Base-by-base conservation (phyloP, 2,797 vertebrate species). In the Falco berigora region DNA sequence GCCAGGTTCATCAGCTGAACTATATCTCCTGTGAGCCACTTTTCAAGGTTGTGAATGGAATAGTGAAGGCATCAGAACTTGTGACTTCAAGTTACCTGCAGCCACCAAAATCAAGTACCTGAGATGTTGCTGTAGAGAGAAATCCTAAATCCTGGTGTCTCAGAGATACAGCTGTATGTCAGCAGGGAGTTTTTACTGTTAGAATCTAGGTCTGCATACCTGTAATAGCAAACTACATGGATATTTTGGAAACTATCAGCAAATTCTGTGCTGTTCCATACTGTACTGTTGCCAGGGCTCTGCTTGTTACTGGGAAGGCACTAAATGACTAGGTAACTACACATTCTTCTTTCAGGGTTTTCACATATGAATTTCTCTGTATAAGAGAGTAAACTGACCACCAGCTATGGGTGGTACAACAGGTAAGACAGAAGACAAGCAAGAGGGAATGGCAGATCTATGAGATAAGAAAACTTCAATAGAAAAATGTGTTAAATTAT, bases 241-340 rank as follows among this genome's bases (percentile, higher is more conserved):
- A 23, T 73, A 59, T 92, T 91, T 87, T 58, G 63, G 75, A 67
- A 94, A 34, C 42, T 62, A 4, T 59, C 5, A 14, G 50, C 38
- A 85, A 44, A 30, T 10, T 9, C 61, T 58, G 27, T 47, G 36
- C 55, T 73, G 17, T 14, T 84, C 53, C 30, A 23, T 22, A 14
- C 24, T 30, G 10, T 4, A 4, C 23, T 58, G n/a, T 42, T 93
- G 40, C 66, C 63, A 75, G 62, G 91, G 36, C 58, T 83, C 64
- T 81, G 32, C 71, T 55, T 50, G 42, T 36, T 92, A 32, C 89
- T 89, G 63, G 36, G 72, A 87, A 79, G 38, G 59, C 36, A 30
- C n/a, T n/a, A 22, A 0, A 1, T 12, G 12, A 27, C 49, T 22
- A 59, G 9, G 14, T 36, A 61, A 63, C 32, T 21, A 15, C 16